A percentile compares a stretch with the other conserved stretches of the same genome.
These are phyloP conservation scores for Pinna nobilis DNA, from an alignment of 1,140 invertebrate genomes.

Conservation along the genomic window DNA sequence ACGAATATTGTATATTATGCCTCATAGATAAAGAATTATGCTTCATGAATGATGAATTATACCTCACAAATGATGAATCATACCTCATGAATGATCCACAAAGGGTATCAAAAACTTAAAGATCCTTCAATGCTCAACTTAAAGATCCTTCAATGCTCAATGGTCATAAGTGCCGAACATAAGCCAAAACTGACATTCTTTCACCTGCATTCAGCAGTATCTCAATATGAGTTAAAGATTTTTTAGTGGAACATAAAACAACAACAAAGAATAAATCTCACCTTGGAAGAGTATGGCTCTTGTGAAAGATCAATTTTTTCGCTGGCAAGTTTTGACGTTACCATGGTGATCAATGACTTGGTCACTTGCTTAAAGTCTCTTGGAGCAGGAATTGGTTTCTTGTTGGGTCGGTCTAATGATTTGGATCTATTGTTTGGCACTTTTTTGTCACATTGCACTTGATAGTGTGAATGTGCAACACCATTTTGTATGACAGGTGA, in stretches of 20 bases:
- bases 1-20: neutral
- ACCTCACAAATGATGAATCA: too few species aligned
- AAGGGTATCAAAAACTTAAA: too few species aligned
- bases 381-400: constrained; percentile 32
- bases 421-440: constrained; percentile 22
- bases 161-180: too few species aligned
- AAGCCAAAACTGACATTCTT: too few species aligned
- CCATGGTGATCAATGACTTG: constrained; percentile 63
- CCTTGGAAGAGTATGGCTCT: constrained; percentile 72
- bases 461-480: constrained; percentile 14
- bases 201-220: too few species aligned
- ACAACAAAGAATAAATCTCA: constrained; percentile 43
- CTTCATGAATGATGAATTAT: too few species aligned
- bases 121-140: too few species aligned
- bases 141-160: too few species aligned
- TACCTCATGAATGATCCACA: too few species aligned
- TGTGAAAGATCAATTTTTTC: constrained; percentile 73
- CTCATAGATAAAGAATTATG: neutral
- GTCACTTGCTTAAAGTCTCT: constrained; percentile 46
- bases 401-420: constrained; percentile 30
- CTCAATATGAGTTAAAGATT: too few species aligned
- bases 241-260: too few species aligned
- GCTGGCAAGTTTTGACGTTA: constrained; percentile 69
- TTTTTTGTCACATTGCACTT: constrained; percentile 33
- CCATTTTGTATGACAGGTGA: constrained; percentile 9